Evolutionary conservation across 1,140 invertebrate species (phyloP).

Genomic region (Drosophila truncata): DNA sequence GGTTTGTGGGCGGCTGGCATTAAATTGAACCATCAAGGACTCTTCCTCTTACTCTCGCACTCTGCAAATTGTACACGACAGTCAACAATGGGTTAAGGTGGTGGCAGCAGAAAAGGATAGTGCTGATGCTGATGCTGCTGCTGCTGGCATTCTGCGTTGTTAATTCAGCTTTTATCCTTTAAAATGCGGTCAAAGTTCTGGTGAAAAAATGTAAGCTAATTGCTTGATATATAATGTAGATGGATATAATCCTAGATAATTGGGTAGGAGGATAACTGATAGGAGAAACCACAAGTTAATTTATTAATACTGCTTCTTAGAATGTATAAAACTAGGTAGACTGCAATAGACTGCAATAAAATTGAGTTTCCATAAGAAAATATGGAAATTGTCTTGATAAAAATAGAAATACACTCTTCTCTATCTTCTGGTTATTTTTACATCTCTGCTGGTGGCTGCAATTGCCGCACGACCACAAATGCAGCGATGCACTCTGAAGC

Average conservation of each 20-base stretch:
- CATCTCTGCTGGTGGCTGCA: conserved; percentile 1
- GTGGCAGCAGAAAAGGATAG: no score
- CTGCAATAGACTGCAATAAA: not conserved
- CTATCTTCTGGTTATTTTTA: not conserved
- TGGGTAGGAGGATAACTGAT: not conserved
- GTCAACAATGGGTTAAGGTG: conserved; percentile 31
- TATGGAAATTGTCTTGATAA: no score
- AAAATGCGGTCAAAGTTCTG: not conserved
- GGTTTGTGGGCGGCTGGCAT: conserved; percentile 14
- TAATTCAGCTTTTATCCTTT: not conserved
- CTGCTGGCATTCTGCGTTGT: not conserved
- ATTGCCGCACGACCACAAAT: not conserved
- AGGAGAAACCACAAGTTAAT: no score
- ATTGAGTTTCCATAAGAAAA: not conserved
- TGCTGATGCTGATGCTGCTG: not conserved
- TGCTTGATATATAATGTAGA: not conserved
- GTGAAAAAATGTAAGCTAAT: conserved; percentile 3
- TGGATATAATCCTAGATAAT: not conserved
- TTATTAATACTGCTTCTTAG: not conserved
- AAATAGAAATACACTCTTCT: no score
- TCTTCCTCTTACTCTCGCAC: conserved; percentile 8
- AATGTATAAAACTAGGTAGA: not conserved
- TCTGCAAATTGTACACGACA: conserved; percentile 50
- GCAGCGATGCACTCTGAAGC: conserved; percentile 21
- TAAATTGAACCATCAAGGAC: conserved; percentile 53